Evolutionary conservation across 2,888 invertebrate species (phyloP), one percentile per base, ranked within the genome.

Genomic region (Dryocosmus kuriphilus): DNA sequence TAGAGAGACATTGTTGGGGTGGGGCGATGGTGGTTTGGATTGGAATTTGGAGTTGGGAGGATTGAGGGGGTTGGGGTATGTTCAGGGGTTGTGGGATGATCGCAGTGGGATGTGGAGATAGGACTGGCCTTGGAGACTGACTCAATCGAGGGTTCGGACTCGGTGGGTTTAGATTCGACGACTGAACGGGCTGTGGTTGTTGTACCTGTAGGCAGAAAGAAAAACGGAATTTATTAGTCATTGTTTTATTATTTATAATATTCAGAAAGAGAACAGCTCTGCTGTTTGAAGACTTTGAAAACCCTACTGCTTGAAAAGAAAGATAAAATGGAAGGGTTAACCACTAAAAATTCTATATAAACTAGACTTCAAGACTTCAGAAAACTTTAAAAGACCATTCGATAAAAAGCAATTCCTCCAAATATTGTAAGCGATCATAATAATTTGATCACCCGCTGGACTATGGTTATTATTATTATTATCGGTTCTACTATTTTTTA

Each of bases 11-110:
- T 67, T 86, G 87, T 61, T 84, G 85, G 19, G 77, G 32, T 88
- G 89, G 65, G 85, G 62, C 63, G 85, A 85, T 67, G 83, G 83
- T 71, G 77, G 82, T 90, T 60, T 86, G 88, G 55, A 83, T 84
- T 75, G 85, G 89, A 61, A 83, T 84, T 60, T 83, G 82, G 57
- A 86, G 77, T 71, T 88, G 90, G 78, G 88, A 86, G 11, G 90
- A 88, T 32, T 89, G 90, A 9, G 89, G 90, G 5, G 90, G 90
- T 74, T 90, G 90, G 76, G 90, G 90, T 77, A 92, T 91, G 76
- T 90, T 92, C 79, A 92, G 81, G 11, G 89, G 89, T 71, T 89
- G 88, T 32, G 90, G 88, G 74, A 90, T 89, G 76, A 85, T 86
- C 63, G 86, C 83, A 78, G 80, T 85, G 57, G 87, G 84, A 81